Conservation (phyloP, 2,797 vertebrate genomes). For the Gallinago solitaria region DNA sequence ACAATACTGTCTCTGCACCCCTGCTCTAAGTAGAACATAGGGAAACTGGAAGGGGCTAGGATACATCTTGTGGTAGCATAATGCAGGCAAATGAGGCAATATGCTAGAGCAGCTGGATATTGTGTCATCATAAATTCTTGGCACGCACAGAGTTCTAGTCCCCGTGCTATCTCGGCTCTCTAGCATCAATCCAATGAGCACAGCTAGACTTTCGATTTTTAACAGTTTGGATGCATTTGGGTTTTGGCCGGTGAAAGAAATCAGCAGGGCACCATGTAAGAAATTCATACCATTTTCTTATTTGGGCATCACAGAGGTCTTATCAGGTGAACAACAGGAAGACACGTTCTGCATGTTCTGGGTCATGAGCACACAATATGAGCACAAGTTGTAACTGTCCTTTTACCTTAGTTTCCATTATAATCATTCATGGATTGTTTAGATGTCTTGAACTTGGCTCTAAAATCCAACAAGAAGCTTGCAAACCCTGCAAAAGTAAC, state of each 20-base stretch:
- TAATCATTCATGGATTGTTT: not conserved
- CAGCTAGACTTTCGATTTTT: not conserved
- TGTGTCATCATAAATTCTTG: not conserved
- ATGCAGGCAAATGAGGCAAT: not conserved
- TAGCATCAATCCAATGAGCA: not conserved
- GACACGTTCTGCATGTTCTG: rapidly evolving
- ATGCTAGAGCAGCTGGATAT: not conserved
- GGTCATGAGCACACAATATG: not conserved
- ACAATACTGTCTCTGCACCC: not conserved
- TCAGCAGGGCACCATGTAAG: not conserved
- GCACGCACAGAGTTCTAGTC: not conserved
- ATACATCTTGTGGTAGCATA: not conserved
- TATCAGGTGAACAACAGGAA: not conserved
- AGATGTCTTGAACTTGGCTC: not conserved
- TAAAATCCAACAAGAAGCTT: not conserved
- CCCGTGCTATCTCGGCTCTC: not conserved
- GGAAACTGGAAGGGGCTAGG: not conserved
- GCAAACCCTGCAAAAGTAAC: not conserved
- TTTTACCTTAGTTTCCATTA: not conserved
- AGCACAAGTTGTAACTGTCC: not conserved
- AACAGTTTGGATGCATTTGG: not conserved
- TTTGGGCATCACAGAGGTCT: not conserved
- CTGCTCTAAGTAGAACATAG: not conserved
- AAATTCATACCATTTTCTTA: not conserved
- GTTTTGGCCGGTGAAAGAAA: not conserved